Evolutionary conservation across 1,140 invertebrate species (phyloP).

Genomic region (Solenopsis fugax): DNA sequence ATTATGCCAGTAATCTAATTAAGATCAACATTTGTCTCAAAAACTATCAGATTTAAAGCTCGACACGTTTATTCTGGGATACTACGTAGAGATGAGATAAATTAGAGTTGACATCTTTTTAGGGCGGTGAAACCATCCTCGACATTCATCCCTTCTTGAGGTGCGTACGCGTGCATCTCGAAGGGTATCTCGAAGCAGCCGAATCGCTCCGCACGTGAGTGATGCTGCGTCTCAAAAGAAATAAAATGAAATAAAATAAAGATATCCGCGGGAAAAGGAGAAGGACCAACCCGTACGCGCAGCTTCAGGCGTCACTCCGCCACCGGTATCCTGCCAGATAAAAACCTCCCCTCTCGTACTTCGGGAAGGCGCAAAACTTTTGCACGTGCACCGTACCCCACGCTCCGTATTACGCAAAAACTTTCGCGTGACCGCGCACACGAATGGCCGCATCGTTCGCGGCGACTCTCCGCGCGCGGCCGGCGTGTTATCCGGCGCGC

Average conservation of each 20-base stretch:
- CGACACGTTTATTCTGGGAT: neutral
- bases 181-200: neutral
- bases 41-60: neutral
- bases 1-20: neutral
- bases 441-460: constrained; percentile 63
- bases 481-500: constrained; percentile 37
- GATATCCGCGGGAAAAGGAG: neutral
- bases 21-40: neutral
- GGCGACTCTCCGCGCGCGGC: neutral
- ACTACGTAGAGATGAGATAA: neutral
- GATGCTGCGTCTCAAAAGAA: neutral
- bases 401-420: constrained; percentile 49
- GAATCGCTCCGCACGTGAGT: neutral
- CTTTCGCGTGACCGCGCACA: constrained; percentile 68
- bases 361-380: neutral
- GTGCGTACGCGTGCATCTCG: neutral
- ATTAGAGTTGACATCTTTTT: neutral
- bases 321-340: neutral
- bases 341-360: neutral
- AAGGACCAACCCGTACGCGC: neutral
- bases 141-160: neutral
- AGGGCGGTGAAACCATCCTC: neutral
- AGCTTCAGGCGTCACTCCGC: neutral
- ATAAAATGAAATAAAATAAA: no score
- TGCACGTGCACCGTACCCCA: constrained; percentile 24